Base-by-base conservation (phyloP, 2,888 invertebrate species). In the Melangyna quadrimaculata region DNA sequence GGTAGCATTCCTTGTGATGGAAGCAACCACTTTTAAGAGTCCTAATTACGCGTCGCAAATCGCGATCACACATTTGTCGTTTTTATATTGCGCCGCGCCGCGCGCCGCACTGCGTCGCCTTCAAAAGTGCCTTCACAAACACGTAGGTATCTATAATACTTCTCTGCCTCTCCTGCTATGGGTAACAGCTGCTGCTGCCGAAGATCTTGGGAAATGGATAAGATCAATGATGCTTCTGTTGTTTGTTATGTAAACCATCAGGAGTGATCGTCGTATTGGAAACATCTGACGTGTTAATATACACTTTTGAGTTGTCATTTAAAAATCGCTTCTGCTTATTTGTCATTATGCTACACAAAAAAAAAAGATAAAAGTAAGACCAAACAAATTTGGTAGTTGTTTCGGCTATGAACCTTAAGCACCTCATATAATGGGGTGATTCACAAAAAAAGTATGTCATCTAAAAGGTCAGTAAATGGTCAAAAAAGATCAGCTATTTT, bases 21-120 rank as follows among this genome's bases (percentile, higher is more conserved):
- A 79, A 84, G 80, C 86, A 78, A 80, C 86, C 80, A 86, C 81
- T 86, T 86, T 86, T 78, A 73, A n/a, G 70, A 81, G 86, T 81
- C 81, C 81, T 86, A 86, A 86, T 86, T 86, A 86, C 86, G 81
- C 86, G 77, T 86, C 86, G 73, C 86, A 86, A 86, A 86, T 81
- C 81, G 86, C 81, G 81, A 81, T 81, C 86, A 73, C 86, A 86
- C 86, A 86, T 86, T 80, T 86, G 86, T 77, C 81, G 80, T 70
- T 72, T 35, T 73, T 63, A 80, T 71, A 73, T 65, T 8, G 67
- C 12, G 71, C 53, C 74, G 12, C 74, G 48, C 4, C 19, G 10
- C 29, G n/a, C 32, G 19, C 57, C 57, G 12, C 32, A 1, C 14
- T 8, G 10, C 35, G 8, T n/a, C 40, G 1, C 9, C 53, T 29